These are phyloP conservation scores for Trialeurodes vaporariorum DNA, from an alignment of 1,140 invertebrate genomes.

Conservation along the genomic window DNA sequence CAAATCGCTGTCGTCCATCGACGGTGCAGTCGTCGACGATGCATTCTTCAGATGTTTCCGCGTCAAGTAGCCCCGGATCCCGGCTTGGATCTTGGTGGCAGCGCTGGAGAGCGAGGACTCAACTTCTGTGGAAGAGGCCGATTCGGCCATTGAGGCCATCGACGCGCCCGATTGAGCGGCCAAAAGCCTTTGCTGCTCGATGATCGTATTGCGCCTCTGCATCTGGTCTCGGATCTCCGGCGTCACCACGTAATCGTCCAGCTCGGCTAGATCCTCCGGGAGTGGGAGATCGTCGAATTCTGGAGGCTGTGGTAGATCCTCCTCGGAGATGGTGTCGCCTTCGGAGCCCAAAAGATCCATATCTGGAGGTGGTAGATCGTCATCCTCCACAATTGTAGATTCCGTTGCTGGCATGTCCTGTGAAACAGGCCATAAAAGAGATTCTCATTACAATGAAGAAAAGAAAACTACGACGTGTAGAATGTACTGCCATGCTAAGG, in stretches of 20 bases:
- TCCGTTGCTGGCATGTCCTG: not conserved
- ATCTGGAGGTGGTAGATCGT: not conserved
- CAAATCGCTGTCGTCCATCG: not conserved
- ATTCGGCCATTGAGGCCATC: not conserved
- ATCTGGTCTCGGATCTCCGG: conserved; percentile 52
- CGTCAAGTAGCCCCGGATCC: conserved; percentile 53
- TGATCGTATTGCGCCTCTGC: conserved; percentile 45
- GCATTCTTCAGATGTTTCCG: conserved; percentile 39
- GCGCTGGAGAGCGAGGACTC: conserved; percentile 20
- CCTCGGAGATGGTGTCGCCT: not conserved
- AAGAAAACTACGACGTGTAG: no score
- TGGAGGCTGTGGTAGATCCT: not conserved
- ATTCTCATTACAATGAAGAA: no score
- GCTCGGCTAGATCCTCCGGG: not conserved
- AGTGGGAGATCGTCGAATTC: not conserved
- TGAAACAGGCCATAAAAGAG: no score
- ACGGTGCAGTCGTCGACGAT: not conserved
- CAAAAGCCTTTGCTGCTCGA: not conserved
- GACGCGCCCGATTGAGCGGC: not conserved
- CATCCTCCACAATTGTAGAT: not conserved
- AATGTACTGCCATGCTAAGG: no score
- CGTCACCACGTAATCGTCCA: not conserved
- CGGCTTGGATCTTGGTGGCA: conserved; percentile 62
- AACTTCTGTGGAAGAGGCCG: not conserved
- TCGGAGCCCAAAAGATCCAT: not conserved